Evolutionary conservation across 2,888 invertebrate genomes (phyloP), one percentile per base, ranked within the genome.

Genomic region (Caenorhabditis zanzibari): DNA sequence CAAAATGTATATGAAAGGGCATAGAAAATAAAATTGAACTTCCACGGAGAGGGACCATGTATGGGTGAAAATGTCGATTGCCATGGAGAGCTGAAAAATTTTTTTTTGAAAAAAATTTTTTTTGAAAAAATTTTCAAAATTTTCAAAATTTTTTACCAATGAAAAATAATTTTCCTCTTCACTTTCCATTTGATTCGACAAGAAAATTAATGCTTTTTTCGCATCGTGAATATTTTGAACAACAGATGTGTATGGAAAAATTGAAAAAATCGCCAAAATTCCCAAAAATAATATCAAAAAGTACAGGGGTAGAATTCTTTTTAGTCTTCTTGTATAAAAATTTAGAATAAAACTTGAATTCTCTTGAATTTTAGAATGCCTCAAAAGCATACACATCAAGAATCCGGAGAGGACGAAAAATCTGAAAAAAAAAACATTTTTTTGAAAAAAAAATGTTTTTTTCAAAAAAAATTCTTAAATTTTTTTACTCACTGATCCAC

Each of bases 391-490:
- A 56, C 56, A 56, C 56, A 56, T 56, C 16, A 56, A 12, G n/a
- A 56, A 56, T 6, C 56, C 56, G 56, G 56, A 56, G 14, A 56
- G 24, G 4, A 56, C 56, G 28, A 56, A 56, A 14, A 56, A 56
- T 56, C 56, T 56, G 56, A n/a, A 49, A 44, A 4, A 44, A 44
- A 44, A 3, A 24, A 54, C 32, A 54, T 12, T 47, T 47, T 47
- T 47, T 12, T n/a, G n/a, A n/a, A n/a, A n/a, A n/a, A n/a, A n/a
- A n/a, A n/a, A n/a, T n/a, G n/a, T n/a, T n/a, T n/a, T n/a, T n/a
- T n/a, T n/a, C n/a, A 10, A 44, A 44, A 4, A 44, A 44, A 44
- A 3, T 44, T 12, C 44, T n/a, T 10, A 32, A 32, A 32, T 44
- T 44, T 44, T 44, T 10, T 44, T 2, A 56, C 56, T 56, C 56